phyloP scores from a whole-genome alignment of 2,797 vertebrate genomes.

The Paratrypauchen microcephalus region DNA sequence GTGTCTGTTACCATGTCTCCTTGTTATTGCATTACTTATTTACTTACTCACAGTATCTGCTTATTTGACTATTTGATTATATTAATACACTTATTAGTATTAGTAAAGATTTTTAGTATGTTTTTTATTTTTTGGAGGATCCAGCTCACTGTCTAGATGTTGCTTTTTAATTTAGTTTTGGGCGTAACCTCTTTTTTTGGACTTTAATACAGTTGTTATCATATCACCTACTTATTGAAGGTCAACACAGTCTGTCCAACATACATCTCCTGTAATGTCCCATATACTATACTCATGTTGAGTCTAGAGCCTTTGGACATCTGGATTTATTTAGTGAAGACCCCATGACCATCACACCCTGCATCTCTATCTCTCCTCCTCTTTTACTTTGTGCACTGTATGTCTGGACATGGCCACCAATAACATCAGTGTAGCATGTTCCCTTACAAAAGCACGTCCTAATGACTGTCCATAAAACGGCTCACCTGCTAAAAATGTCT shows the following conservation, averaged over 20 bases:
- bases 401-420: constrained; percentile 7
- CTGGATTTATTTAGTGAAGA: constrained; percentile 73
- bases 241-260: constrained; percentile 15
- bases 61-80: too few species aligned
- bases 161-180: neutral
- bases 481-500: constrained; percentile 17
- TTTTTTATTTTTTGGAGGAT: neutral
- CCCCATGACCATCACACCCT: constrained; percentile 28
- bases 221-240: neutral
- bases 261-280: constrained; percentile 46
- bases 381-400: constrained; percentile 13
- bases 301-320: constrained; percentile 55
- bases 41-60: too few species aligned
- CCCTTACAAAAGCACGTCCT: constrained; percentile 7
- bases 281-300: constrained; percentile 42
- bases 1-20: too few species aligned
- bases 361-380: constrained; percentile 23
- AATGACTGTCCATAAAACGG: constrained; percentile 6
- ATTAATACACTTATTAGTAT: too few species aligned
- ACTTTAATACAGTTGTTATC: neutral
- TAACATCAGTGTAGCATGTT: constrained; percentile 18
- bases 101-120: too few species aligned
- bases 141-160: neutral
- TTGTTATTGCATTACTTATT: too few species aligned
- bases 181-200: neutral